Evolutionary conservation across 2,888 invertebrate species (phyloP), one percentile per base, ranked within the genome.

Genomic region (Aplocera efformata): DNA sequence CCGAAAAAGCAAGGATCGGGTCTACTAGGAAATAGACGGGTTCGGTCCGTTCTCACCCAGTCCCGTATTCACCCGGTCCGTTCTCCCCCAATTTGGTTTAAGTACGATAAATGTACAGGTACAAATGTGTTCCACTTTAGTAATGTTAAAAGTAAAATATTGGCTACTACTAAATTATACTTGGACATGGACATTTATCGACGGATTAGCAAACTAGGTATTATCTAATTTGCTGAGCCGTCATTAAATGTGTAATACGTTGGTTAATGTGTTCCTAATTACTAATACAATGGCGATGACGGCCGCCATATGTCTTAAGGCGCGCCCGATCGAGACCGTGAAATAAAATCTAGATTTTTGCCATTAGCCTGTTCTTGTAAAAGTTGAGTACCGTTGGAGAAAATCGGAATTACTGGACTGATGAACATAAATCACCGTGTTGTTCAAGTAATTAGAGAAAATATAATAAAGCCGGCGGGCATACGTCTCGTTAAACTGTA

Each of bases 271-370:
- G 17, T 27, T 36, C 42, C 32, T 35, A 32, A 39, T 32, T 30
- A 31, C 10, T 26, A 25, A 23, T 28, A 50, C 42, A 36, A 33
- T 53, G 60, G 36, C n/a, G 53, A 64, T 53, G 44, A 50, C 56
- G 66, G 61, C 51, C 63, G 50, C 21, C 48, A 57, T 51, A 51
- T 42, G 49, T 34, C 40, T 51, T 31, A 43, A 48, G 42, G 53
- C 36, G 50, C 53, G 48, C 42, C 54, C 45, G 53, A 69, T 64
- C 56, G 50, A 60, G 60, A 57, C 74, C 77, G 74, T 76, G 75
- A 79, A 75, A 77, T 72, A 68, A 72, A 70, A 75, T 67, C 79
- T 77, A 73, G 71, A 69, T 70, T 76, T 67, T 63, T 58, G 57
- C 44, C 60, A 71, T 72, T 67, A 68, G 11, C 26, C 35, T 32